These are phyloP conservation scores for Thysanoteuthis rhombus DNA, from an alignment of 2,888 invertebrate species.

Conservation along the genomic window DNA sequence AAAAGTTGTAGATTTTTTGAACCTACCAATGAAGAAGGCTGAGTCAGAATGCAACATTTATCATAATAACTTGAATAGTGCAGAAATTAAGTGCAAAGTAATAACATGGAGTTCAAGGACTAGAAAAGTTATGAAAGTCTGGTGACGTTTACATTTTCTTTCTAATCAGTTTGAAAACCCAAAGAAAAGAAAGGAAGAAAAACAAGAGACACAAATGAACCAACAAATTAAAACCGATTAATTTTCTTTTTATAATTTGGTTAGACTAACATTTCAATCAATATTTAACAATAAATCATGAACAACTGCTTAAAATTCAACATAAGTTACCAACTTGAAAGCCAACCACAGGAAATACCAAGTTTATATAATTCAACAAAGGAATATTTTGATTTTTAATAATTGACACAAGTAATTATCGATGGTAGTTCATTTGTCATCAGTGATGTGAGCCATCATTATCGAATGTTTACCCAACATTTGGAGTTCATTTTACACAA, in stretches of 20 bases:
- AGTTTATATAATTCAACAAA: background rate
- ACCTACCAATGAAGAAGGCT: background rate
- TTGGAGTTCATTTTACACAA: background rate
- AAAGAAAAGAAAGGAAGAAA: too few relatives aligned
- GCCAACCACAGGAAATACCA: background rate
- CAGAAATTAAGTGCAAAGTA: background rate
- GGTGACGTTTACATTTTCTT: background rate
- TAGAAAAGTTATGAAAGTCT: background rate
- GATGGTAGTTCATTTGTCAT: background rate
- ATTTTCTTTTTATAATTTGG: background rate
- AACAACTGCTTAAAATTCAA: background rate
- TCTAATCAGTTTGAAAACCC: background rate
- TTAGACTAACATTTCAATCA: background rate
- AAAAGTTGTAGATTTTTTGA: background rate
- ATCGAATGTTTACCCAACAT: background rate
- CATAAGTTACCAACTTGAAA: background rate
- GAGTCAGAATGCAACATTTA: background rate
- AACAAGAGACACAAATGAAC: background rate
- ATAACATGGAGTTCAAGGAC: background rate
- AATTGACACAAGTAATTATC: background rate
- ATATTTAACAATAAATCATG: background rate
- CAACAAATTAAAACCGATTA: background rate
- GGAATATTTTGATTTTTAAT: background rate
- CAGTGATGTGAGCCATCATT: too few relatives aligned
- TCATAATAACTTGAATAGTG: background rate